Conservation (phyloP, 1,140 invertebrate genomes). For the Drosophila sturtevanti region DNA sequence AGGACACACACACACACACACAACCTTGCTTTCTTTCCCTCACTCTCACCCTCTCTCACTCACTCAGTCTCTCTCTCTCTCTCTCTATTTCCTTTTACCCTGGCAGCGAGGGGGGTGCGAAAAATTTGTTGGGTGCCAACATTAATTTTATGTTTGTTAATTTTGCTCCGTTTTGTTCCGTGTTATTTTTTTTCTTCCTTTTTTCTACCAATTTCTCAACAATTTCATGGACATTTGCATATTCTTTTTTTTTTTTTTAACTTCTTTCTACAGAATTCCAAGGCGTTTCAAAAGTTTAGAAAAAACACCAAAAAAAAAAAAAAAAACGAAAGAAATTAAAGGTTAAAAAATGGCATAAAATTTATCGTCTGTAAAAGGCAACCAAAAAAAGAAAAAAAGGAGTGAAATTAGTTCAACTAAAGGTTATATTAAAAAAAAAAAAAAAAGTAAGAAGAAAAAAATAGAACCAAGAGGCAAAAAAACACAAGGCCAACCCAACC, state of each 20-base stretch:
- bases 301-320: too few species aligned
- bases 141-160: slow-evolving; percentile 81
- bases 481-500: slow-evolving; percentile 2
- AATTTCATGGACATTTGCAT: slow-evolving; percentile 78
- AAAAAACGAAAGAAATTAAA: slow-evolving; percentile 46
- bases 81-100: too few species aligned
- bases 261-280: slow-evolving; percentile 52
- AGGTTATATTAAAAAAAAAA: slow-evolving; percentile 49
- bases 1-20: slow-evolving; percentile 33
- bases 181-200: slow-evolving; percentile 55
- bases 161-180: slow-evolving; percentile 52
- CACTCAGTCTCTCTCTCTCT: background rate
- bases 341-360: slow-evolving; percentile 69
- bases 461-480: slow-evolving; percentile 17
- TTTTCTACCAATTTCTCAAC: slow-evolving; percentile 58
- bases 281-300: slow-evolving; percentile 44
- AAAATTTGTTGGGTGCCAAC: slow-evolving; percentile 76
- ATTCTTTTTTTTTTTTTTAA: slow-evolving; percentile 17
- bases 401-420: slow-evolving; percentile 76
- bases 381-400: slow-evolving; percentile 41
- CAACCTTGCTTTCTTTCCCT: slow-evolving; percentile 27
- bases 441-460: slow-evolving; percentile 14
- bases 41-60: background rate
- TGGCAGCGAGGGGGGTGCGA: slow-evolving; percentile 5
- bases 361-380: slow-evolving; percentile 74